These are phyloP conservation scores for Daubentonia madagascariensis DNA, from an alignment of 2,113 vertebrate genomes.

Conservation along the genomic window DNA sequence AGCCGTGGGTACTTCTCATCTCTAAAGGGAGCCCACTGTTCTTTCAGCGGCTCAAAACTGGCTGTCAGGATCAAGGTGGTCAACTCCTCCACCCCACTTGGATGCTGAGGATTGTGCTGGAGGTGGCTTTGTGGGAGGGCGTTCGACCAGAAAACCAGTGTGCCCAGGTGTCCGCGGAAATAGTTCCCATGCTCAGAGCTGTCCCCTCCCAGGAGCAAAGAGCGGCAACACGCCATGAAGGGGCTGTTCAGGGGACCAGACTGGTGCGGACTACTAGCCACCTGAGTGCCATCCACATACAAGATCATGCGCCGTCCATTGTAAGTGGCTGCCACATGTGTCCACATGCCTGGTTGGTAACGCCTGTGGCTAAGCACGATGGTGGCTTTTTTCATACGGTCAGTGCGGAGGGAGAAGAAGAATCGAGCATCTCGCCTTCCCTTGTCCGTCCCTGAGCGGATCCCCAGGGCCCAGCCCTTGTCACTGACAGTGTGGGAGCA, in stretches of 20 bases:
- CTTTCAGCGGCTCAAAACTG: conserved; percentile 82
- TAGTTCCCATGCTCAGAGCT: conserved; percentile 83
- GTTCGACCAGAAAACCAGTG: conserved; percentile 85
- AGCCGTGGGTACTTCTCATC: conserved; percentile 84
- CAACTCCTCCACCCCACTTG: background rate
- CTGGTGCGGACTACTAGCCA: conserved; percentile 87
- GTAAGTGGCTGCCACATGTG: conserved; percentile 92
- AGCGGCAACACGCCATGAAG: conserved; percentile 93
- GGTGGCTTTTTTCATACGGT: conserved; percentile 88
- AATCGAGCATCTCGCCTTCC: conserved; percentile 91
- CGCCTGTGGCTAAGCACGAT: conserved; percentile 84
- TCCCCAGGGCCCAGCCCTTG: conserved; percentile 96
- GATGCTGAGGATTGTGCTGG: conserved; percentile 78
- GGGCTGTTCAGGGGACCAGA: conserved; percentile 90
- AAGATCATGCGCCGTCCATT: conserved; percentile 89
- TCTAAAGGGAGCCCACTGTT: conserved; percentile 87
- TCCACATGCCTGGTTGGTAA: conserved; percentile 89
- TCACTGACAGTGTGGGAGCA: conserved; percentile 92
- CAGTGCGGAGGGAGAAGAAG: conserved; percentile 95
- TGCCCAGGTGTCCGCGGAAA: conserved; percentile 91
- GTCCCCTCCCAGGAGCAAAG: conserved; percentile 91
- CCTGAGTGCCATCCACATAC: conserved; percentile 91
- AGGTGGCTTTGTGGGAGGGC: conserved; percentile 85
- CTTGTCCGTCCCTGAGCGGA: conserved; percentile 84
- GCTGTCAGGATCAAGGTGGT: conserved; percentile 79